Conservation (phyloP, 2,888 invertebrate genomes). For the Notocelia uddmanniana region DNA sequence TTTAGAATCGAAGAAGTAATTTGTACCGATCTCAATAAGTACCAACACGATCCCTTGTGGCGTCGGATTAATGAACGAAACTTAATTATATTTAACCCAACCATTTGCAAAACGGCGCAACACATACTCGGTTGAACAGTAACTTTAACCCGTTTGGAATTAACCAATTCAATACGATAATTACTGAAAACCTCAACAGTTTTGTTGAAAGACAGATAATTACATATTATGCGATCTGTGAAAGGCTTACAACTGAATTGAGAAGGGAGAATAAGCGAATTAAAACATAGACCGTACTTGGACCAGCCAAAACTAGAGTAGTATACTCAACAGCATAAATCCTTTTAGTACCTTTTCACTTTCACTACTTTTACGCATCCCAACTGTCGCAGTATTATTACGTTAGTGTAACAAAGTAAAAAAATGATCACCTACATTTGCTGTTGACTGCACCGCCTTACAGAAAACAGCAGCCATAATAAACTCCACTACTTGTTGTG, state of each 20-base stretch:
- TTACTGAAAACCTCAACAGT: slow-evolving; percentile 2
- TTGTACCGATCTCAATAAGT: slow-evolving; percentile 24
- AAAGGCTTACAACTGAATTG: background rate
- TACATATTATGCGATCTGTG: background rate
- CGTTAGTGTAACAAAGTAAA: no score
- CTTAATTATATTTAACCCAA: background rate
- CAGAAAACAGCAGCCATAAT: no score
- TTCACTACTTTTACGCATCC: no score
- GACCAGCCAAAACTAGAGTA: no score
- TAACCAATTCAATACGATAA: slow-evolving; percentile 3
- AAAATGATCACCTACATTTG: no score
- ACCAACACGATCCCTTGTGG: slow-evolving; percentile 30
- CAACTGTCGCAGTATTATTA: no score
- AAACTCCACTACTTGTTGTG: no score
- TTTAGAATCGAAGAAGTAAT: slow-evolving; percentile 4
- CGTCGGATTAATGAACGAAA: slow-evolving; percentile 6
- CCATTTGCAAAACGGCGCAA: slow-evolving; percentile 6
- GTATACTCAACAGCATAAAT: no score
- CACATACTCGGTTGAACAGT: background rate
- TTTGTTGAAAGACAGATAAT: background rate
- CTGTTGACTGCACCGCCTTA: no score
- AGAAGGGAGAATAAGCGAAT: background rate
- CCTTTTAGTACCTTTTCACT: no score
- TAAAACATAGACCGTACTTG: background rate
- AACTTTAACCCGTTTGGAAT: background rate